Percentiles rank a stretch among this genome's conserved stretches.
These are phyloP conservation scores for Scarus forsteni DNA, from an alignment of 2,797 vertebrate species.

Conservation along the genomic window DNA sequence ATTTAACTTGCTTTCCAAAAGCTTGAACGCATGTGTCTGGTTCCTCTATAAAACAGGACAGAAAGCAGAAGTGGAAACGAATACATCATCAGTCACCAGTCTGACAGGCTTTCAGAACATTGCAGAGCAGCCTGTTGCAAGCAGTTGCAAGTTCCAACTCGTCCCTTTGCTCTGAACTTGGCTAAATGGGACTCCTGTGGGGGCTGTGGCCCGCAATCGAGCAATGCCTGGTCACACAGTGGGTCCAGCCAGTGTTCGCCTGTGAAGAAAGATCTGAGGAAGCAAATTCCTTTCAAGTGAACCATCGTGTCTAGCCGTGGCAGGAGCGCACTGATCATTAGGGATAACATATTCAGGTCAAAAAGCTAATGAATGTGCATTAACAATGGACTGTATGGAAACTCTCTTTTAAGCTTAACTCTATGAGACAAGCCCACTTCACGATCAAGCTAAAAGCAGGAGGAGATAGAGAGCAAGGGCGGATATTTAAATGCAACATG, in stretches of 20 bases:
- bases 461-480: conserved; percentile 16
- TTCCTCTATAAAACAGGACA: no score
- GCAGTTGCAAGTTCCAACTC: no score
- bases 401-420: conserved; percentile 24
- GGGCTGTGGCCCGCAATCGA: conserved; percentile 21
- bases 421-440: conserved; percentile 38
- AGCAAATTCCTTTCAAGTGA: conserved; percentile 69
- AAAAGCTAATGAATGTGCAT: conserved; percentile 75
- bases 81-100: no score
- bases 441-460: conserved; percentile 38
- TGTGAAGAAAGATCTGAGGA: conserved; percentile 68
- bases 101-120: no score
- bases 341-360: conserved; percentile 67
- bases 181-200: background rate
- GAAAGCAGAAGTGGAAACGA: no score
- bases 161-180: no score
- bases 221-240: conserved; percentile 19
- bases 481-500: conserved; percentile 26
- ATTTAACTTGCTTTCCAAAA: no score
- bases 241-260: conserved; percentile 20
- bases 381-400: conserved; percentile 46
- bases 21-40: no score
- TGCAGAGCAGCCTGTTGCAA: no score
- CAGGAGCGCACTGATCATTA: conserved; percentile 59
- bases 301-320: conserved; percentile 44